These are phyloP conservation scores for Scelioninae gen. 1 DNA, from an alignment of 2,888 invertebrate genomes.

Conservation along the genomic window DNA sequence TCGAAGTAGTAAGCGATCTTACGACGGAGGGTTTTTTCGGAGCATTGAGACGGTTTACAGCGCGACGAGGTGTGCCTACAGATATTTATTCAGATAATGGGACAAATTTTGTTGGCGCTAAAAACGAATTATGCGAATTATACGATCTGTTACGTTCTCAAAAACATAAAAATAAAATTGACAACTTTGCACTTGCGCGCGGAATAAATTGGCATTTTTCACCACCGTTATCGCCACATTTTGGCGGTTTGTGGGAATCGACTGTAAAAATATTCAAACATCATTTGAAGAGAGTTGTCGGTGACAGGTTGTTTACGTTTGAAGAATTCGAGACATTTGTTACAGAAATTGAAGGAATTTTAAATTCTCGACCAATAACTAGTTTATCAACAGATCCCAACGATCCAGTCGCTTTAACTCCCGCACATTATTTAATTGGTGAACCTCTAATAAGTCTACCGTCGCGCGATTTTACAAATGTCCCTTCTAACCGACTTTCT, in stretches of 20 bases:
- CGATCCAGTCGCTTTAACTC: background rate
- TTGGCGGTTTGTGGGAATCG: constrained; percentile 12
- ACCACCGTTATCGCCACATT: constrained; percentile 1
- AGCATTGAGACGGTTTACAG: constrained; percentile 57
- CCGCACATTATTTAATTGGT: background rate
- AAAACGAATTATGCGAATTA: constrained; percentile 60
- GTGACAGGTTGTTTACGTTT: background rate
- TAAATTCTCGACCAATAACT: background rate
- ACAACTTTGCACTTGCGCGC: background rate
- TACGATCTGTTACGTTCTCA: background rate
- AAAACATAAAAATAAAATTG: background rate
- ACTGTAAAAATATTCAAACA: constrained; percentile 19
- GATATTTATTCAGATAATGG: constrained; percentile 66
- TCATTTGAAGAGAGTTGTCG: constrained; percentile 2
- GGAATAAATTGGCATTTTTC: background rate
- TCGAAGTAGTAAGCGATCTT: constrained; percentile 62
- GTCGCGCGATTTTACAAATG: background rate
- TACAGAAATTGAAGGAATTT: background rate
- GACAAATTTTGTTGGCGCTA: constrained; percentile 68
- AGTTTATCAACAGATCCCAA: background rate
- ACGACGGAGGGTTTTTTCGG: constrained; percentile 67
- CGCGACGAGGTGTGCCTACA: constrained; percentile 23
- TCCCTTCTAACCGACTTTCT: background rate
- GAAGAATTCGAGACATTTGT: constrained; percentile 12
- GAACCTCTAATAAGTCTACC: background rate